Base-by-base conservation (phyloP, 1,140 invertebrate genomes). In the Heliconius nattereri region DNA sequence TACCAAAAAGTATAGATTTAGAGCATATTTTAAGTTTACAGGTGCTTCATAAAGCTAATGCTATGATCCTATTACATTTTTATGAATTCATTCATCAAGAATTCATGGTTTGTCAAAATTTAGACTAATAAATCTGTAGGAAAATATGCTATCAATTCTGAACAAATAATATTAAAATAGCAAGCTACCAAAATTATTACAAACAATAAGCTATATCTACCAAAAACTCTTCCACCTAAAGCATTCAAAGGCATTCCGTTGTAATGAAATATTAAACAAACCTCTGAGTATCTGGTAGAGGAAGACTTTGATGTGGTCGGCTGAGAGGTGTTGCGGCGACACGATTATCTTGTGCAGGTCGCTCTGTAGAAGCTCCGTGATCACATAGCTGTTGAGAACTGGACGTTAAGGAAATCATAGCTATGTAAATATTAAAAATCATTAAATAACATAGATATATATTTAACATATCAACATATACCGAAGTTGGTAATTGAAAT, bases 261-360 rank as follows among this genome's bases (percentile, higher is more conserved):
- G 71, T 71, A 35, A 73, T 71, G 75, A 29, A 52, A 70, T 74
- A 66, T 75, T 74, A 70, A 79, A 83, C 96, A 97, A 92, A 98
- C 98, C 99, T 96, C 99, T 97, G 86, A 99, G 97, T 94, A 99
- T 99, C 96, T 99, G 99, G 95, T 99, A 99, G 83, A 99, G 98
- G 97, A 99, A 99, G 94, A 99, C 98, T 97, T 99, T 99, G 94
- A 99, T 99, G 96, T 99, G 99, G 95, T 99, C 99, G 76, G 98
- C 97, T 85, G 98, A 99, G 75, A 99, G 96, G 89, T 99, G 98
- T 95, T 99, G 99, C 78, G 98, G 98, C 83, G 98, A 99, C 83
- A 99, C 99, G 94, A 99, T 99, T 93, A 99, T 99, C 96, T 99
- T 99, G 96, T 99, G 99, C 84, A 99, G 96, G 96, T 99, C 99